Evolutionary conservation across 2,888 invertebrate species (phyloP), one percentile per base, ranked within the genome.

Genomic region (Sylvicola cinctus): DNA sequence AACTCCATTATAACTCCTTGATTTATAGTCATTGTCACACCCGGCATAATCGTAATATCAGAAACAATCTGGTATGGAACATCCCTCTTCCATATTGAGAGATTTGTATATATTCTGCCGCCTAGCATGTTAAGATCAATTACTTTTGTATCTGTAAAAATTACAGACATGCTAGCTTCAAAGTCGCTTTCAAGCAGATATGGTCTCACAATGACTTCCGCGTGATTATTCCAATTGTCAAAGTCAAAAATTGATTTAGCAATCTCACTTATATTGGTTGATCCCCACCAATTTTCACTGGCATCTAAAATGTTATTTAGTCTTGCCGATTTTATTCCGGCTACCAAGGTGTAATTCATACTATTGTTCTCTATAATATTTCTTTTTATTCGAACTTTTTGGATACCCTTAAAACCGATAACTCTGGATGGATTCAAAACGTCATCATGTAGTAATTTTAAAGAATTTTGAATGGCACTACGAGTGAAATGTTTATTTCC

Each of bases 151-250:
- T 66, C 61, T 36, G 66, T 68, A 50, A 70, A 72, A 0, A 74
- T 66, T 2, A 73, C 66, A 0, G 84, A 84, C 17, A 79, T 63
- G 44, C 80, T 81, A 0, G 79, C 67, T 41, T 79, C 76, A 45
- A 83, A 70, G 32, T 68, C 65, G 42, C 84, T 75, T 49, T 75
- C 75, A 0, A 77, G 67, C 37, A 93, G 65, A 54, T 74, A 96
- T 0, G 96, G 98, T 35, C 76, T 68, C 54, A 79, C 98, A 11
- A 76, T 68, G 0, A 93, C 95, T 34, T 93, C 72, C 0, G 93
- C 93, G 53, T 88, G 91, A 55, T 90, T 87, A 53, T 98, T 98
- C 96, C 98, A 98, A 52, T 96, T 95, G 52, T 98, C 93, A 56
- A 98, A 95, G 58, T 96, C 96, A 51, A 96, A 95, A 46, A 96